Evolutionary conservation across 2,113 vertebrate genomes (phyloP), one percentile per base, ranked within the genome.

Genomic region (Electrona antarctica): DNA sequence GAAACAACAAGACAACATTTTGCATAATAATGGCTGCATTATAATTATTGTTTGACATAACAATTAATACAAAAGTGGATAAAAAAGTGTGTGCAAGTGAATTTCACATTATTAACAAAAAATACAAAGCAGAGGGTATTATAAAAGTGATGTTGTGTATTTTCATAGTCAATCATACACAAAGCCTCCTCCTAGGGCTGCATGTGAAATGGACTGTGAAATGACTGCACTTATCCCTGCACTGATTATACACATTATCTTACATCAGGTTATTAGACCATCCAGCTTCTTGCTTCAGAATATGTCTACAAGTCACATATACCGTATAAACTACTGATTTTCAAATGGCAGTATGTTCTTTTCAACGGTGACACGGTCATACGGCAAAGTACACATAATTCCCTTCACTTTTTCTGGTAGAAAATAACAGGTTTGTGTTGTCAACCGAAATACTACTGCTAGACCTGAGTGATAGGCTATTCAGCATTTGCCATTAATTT

Each of bases 201-300:
- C 64, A 79, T 90, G 88, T 89, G 89, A 91, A 93, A 92, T 92
- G 87, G 84, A 91, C 89, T 91, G 90, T 91, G 89, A 92, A 92
- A 93, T 91, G 85, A 92, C 88, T 89, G 88, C 89, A 92, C 88
- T 93, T 92, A 81, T 90, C 87, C 82, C 84, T 79, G 82, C 86
- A 89, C 86, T 85, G 87, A 91, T 91, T 88, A 90, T 85, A 79
- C 85, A 87, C 85, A 80, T 87, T 80, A 86, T 86, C 82, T 83
- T 80, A 78, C 85, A 73, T 81, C 33, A 51, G 84, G 81, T 81
- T 85, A 89, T 33, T 58, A 83, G 79, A 84, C 75, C 86, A 82
- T 88, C 76, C 81, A 76, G 73, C 69, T 71, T 70, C 62, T 5
- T 49, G 54, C 75, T 73, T 60, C 64, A 28, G 71, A 88, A 73